These are phyloP conservation scores for Oncorhynchus clarkii DNA, from an alignment of 2,113 vertebrate genomes.

Conservation along the genomic window DNA sequence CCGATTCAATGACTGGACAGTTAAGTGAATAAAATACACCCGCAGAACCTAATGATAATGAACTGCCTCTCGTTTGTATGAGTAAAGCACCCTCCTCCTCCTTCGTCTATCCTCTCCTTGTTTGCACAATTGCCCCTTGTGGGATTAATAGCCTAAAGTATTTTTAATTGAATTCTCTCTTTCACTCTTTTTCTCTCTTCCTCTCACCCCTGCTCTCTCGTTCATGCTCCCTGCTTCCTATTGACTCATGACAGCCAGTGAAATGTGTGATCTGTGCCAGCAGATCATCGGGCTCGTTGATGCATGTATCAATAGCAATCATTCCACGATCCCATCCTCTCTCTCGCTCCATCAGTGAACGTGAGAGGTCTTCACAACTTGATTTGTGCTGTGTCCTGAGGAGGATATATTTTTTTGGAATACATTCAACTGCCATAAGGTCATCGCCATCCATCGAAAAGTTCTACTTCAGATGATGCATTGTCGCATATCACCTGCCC, in stretches of 20 bases:
- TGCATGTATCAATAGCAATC: not conserved
- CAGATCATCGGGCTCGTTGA: not conserved
- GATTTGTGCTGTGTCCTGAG: slow-evolving; percentile 11
- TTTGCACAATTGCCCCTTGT: too few species aligned
- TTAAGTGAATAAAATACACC: slow-evolving; percentile 1
- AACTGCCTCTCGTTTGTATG: not conserved
- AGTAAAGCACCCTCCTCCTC: not conserved
- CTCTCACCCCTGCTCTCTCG: not conserved
- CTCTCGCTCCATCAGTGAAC: not conserved
- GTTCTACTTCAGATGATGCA: not conserved
- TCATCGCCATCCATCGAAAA: not conserved
- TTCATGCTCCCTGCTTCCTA: not conserved
- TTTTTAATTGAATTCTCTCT: not conserved
- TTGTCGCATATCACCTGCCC: not conserved
- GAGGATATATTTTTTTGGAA: not conserved
- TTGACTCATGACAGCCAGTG: not conserved
- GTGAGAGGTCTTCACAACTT: slow-evolving; percentile 8
- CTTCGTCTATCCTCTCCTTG: not conserved
- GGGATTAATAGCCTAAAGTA: too few species aligned
- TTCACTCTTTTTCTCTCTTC: not conserved
- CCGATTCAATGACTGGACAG: not conserved
- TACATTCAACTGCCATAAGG: slow-evolving; percentile 12
- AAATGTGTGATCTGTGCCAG: not conserved
- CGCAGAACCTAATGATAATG: not conserved
- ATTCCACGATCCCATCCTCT: not conserved